A percentile compares a stretch with the other conserved stretches of the same genome.
Evolutionary conservation across 2,113 vertebrate species (phyloP).

Genomic region (Hiodon tergisus): DNA sequence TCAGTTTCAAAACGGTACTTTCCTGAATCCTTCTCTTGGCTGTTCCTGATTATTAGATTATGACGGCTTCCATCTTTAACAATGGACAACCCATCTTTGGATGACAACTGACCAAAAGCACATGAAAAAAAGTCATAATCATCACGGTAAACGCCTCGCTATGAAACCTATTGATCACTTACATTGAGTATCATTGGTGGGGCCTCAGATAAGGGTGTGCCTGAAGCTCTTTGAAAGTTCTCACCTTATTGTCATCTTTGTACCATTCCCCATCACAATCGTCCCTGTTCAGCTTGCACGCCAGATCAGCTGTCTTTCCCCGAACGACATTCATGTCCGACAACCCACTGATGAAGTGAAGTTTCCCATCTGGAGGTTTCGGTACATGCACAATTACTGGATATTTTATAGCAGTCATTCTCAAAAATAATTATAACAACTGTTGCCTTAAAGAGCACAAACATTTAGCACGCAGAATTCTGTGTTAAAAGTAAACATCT

Average conservation of each 20-base stretch:
- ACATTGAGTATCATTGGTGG: too few species aligned
- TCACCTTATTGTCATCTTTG: slow-evolving; percentile 72
- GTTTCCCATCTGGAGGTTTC: slow-evolving; percentile 31
- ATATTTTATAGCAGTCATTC: not conserved
- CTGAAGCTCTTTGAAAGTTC: not conserved
- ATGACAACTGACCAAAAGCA: slow-evolving; percentile 50
- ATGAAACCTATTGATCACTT: too few species aligned
- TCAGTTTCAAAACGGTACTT: slow-evolving; percentile 41
- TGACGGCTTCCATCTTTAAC: slow-evolving; percentile 59
- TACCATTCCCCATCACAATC: slow-evolving; percentile 60
- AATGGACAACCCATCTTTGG: slow-evolving; percentile 45
- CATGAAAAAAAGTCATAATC: not conserved
- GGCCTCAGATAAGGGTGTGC: too few species aligned
- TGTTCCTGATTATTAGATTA: slow-evolving; percentile 55
- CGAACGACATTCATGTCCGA: slow-evolving; percentile 50
- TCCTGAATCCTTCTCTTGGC: slow-evolving; percentile 57
- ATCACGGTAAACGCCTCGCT: too few species aligned
- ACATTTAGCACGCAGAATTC: too few species aligned
- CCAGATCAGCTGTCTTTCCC: slow-evolving; percentile 55
- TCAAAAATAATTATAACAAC: too few species aligned
- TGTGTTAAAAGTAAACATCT: too few species aligned
- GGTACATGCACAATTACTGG: not conserved
- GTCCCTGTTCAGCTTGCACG: slow-evolving; percentile 54
- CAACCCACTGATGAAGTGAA: slow-evolving; percentile 58
- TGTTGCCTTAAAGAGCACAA: too few species aligned